These are phyloP conservation scores for Eristalis pertinax DNA, from an alignment of 2,888 invertebrate species.

Conservation along the genomic window DNA sequence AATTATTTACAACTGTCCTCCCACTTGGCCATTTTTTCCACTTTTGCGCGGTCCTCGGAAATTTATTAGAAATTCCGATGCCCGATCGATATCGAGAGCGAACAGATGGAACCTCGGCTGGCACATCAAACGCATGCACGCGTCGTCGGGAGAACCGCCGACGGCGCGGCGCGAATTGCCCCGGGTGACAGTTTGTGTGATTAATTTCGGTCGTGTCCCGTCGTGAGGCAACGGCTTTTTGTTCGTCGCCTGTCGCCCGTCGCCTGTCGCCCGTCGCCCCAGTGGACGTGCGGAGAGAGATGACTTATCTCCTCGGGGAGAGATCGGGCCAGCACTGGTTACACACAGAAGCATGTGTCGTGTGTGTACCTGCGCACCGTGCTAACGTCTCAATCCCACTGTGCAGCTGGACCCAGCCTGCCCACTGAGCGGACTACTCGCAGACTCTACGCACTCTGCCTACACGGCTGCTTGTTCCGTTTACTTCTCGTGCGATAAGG, in stretches of 20 bases:
- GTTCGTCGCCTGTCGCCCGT: constrained; percentile 5
- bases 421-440: neutral
- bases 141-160: constrained; percentile 12
- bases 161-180: constrained; percentile 13
- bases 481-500: constrained; percentile 38
- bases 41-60: constrained; percentile 31
- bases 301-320: constrained; percentile 41
- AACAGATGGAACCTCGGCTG: constrained; percentile 34
- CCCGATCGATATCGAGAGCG: constrained; percentile 51
- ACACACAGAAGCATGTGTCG: constrained; percentile 48
- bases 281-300: constrained; percentile 30
- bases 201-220: constrained; percentile 65
- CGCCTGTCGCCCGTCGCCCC: constrained; percentile 19
- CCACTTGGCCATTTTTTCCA: constrained; percentile 64
- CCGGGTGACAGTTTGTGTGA: constrained; percentile 62
- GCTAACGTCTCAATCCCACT: constrained; percentile 56
- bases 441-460: constrained; percentile 5
- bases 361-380: constrained; percentile 20
- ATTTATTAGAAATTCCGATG: constrained; percentile 67
- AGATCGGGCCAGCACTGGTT: constrained; percentile 25
- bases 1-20: constrained; percentile 71
- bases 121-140: constrained; percentile 30
- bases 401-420: constrained; percentile 10
- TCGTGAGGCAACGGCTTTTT: constrained; percentile 28
- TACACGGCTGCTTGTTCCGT: constrained; percentile 36